Base-by-base conservation (phyloP, 2,888 invertebrate species). In the Hirudinaria manillensis region DNA sequence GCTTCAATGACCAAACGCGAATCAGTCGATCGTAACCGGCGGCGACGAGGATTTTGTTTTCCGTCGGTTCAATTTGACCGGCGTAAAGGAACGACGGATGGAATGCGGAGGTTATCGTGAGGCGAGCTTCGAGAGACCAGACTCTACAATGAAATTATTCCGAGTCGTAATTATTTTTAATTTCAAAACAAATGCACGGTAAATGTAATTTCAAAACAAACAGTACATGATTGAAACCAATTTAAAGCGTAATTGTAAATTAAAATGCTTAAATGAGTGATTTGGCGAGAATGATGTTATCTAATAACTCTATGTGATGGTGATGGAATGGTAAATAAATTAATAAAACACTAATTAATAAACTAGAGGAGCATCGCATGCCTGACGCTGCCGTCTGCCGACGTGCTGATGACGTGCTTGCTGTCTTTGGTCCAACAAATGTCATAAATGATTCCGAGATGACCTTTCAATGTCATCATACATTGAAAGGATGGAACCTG, bases 1-100 rank as follows among this genome's bases (percentile, higher is more conserved):
- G 21, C 32, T 10, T 21, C 6, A 74, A 10, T 19, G 51, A 36
- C 91, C 91, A 91, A 61, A 91, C 84, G 76, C 91, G 84, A n/a
- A 90, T 84, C 13, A 88, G 85, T 76, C 87, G 87, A 83, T 91
- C 91, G 82, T 88, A 90, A 80, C 90, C 89, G 10, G 90, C 90
- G 0, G 90, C 89, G 2, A 86, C 87, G 0, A 89, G 84, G 45
- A 89, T 84, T n/a, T 84, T 82, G 21, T 84, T 80, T 36, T 85
- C 84, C 38, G 84, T 83, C 1, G 87, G 87, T 72, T 87, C 86
- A 81, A 88, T 89, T 82, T 88, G 87, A n/a, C 89, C 88, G 76
- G 87, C 87, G 82, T 91, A 91, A 4, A 91, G 90, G 83, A 89
- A 91, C 2, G 89, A 88, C 45, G 91, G 90, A 85, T 91, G 91